Percentiles rank a stretch among this genome's conserved stretches.
Conservation (phyloP, 2,113 vertebrate genomes). For the Rhynchomys soricoides region DNA sequence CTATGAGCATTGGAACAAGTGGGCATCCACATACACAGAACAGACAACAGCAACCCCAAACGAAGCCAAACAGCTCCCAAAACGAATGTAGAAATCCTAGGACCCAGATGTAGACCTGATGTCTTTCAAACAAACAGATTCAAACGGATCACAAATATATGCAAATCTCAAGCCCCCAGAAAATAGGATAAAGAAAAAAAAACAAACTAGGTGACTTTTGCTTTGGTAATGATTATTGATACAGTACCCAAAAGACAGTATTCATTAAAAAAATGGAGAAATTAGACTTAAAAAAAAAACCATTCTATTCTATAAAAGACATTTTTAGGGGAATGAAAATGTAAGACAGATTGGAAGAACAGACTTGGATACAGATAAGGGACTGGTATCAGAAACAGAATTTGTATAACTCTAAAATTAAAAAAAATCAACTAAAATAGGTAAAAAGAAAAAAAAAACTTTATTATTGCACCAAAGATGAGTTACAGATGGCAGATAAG, state of each 20-base stretch:
- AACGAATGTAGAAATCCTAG: neutral
- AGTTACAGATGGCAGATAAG: neutral
- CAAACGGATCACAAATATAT: neutral
- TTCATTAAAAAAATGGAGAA: neutral
- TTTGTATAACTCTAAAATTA: neutral
- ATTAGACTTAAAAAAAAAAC: neutral
- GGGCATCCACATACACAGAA: neutral
- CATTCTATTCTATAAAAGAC: neutral
- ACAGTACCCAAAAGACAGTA: neutral
- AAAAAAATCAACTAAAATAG: neutral
- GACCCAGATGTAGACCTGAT: neutral
- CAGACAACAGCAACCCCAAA: neutral
- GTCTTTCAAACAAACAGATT: neutral
- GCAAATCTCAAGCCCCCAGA: neutral
- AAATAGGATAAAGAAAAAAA: neutral
- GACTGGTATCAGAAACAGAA: neutral
- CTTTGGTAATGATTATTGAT: neutral
- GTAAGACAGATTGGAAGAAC: neutral
- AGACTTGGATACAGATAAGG: neutral
- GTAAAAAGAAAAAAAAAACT: neutral
- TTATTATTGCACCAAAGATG: neutral
- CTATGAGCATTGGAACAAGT: neutral
- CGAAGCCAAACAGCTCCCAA: neutral
- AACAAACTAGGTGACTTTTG: neutral
- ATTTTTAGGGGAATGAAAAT: neutral